phyloP scores from a whole-genome alignment of 2,888 invertebrate species.

The Baronia brevicornis region DNA sequence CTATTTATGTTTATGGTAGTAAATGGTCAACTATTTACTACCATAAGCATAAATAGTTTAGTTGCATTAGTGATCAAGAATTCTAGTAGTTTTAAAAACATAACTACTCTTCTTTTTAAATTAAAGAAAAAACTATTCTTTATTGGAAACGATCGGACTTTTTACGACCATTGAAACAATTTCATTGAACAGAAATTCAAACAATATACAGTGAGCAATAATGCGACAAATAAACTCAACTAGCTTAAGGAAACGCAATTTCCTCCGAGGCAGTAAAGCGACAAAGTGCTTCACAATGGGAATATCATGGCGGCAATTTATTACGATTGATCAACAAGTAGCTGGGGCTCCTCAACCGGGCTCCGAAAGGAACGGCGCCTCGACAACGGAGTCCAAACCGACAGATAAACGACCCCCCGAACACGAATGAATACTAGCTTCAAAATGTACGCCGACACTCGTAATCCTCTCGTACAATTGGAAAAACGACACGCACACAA shows the following conservation, averaged over 20 bases:
- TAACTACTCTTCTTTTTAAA: too few species aligned
- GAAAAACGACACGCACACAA: conserved; percentile 70
- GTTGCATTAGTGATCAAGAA: too few species aligned
- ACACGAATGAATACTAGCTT: conserved; percentile 34
- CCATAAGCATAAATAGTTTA: too few species aligned
- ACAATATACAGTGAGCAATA: conserved; percentile 3
- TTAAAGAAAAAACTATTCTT: conserved; percentile 1
- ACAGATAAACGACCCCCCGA: conserved; percentile 51
- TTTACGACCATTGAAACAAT: conserved; percentile 8
- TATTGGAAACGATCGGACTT: conserved; percentile 1
- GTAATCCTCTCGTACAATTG: conserved; percentile 57
- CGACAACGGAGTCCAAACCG: conserved; percentile 22
- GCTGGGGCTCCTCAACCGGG: conserved; percentile 48
- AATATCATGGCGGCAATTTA: conserved; percentile 73
- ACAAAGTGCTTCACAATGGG: conserved; percentile 72
- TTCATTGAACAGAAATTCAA: conserved; percentile 2
- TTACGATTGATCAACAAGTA: conserved; percentile 75
- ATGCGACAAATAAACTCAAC: conserved; percentile 58
- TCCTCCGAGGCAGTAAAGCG: conserved; percentile 69
- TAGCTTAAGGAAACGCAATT: conserved; percentile 66
- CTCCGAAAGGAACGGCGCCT: conserved; percentile 24
- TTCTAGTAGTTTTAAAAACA: too few species aligned
- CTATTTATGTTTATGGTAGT: too few species aligned
- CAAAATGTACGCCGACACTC: conserved; percentile 58
- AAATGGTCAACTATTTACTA: too few species aligned